Evolutionary conservation across 2,888 invertebrate species (phyloP).

Genomic region (Acleris holmiana): DNA sequence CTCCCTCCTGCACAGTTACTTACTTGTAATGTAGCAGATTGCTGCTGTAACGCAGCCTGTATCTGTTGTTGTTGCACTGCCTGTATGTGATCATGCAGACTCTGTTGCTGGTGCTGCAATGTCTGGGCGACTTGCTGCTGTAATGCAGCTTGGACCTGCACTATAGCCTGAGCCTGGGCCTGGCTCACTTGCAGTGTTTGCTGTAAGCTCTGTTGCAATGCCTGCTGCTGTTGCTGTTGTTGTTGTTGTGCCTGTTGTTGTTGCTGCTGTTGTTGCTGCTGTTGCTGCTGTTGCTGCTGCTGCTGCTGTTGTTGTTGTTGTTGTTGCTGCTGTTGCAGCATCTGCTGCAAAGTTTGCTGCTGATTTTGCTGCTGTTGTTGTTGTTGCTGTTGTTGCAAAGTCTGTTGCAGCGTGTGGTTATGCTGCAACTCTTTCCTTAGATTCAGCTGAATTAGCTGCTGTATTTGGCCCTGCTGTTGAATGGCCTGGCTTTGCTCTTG

Average conservation of each 20-base stretch:
- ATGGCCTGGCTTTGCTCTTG: constrained; percentile 60
- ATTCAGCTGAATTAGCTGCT: constrained; percentile 52
- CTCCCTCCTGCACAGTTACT: neutral
- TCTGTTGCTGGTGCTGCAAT: constrained; percentile 77
- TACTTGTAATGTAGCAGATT: constrained; percentile 78
- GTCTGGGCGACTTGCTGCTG: constrained; percentile 78
- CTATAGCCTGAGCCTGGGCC: constrained; percentile 77
- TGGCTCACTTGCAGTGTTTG: constrained; percentile 74
- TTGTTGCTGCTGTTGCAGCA: constrained; percentile 61
- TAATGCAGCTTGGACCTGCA: constrained; percentile 73
- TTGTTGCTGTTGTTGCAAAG: constrained; percentile 61
- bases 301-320: constrained; percentile 62
- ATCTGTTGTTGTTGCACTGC: constrained; percentile 79
- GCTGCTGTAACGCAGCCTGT: constrained; percentile 76
- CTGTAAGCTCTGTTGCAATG: constrained; percentile 68
- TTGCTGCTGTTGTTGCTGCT: constrained; percentile 57
- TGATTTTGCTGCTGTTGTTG: constrained; percentile 57
- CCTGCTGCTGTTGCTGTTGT: constrained; percentile 55
- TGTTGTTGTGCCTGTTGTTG: constrained; percentile 58
- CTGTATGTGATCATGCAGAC: constrained; percentile 76
- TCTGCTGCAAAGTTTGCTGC: constrained; percentile 60
- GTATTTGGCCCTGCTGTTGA: constrained; percentile 52
- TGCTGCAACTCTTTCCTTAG: constrained; percentile 54
- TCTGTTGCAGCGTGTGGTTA: constrained; percentile 49
- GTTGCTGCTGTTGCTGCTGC: constrained; percentile 58